Base-by-base conservation (phyloP, 2,888 invertebrate species). In the Toxonevra muliebris region DNA sequence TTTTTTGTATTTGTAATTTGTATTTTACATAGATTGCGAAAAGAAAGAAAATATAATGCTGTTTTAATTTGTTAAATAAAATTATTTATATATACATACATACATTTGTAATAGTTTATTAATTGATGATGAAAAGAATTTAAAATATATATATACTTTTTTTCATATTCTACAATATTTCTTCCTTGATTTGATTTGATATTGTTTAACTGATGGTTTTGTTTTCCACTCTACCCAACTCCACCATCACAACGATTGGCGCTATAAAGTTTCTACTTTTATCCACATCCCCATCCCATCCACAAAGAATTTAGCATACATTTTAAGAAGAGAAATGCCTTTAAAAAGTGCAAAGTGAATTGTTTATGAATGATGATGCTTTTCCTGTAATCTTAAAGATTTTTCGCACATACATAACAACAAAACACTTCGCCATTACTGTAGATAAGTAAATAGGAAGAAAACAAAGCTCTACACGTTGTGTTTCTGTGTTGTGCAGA, bases 51-150 rank as follows among this genome's bases (percentile, higher is more conserved):
- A 4, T 30, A 30, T 30, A 30, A 30, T 30, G 30, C 58, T 52
- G 59, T 66, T 66, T 66, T 60, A 68, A 63, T 71, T 66, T 59
- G 68, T 71, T 68, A 61, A 62, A 61, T 68, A 53, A 68, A 64
- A 68, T 70, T 68, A 65, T 70, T 67, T 70, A 70, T 68, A 65
- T 61, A 66, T 60, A 65, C 65, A 59, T 58, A 64, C 30, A 30
- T 30, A 30, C 30, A 30, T 30, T 61, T 68, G 61, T 66, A 66
- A 66, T 71, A 67, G 67, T 52, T 65, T 54, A 59, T 60, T 53
- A 30, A 30, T 30, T 30, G 30, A 57, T 52, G 50, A 55, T 62
- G 58, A 48, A 58, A 13, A 66, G 15, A 48, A 52, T 20, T 53
- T 62, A 57, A 58, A 57, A 30, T 4, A 30, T 4, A 67, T 62